Base-by-base conservation (phyloP, 1,140 invertebrate genomes). In the Drosophila pandora region DNA sequence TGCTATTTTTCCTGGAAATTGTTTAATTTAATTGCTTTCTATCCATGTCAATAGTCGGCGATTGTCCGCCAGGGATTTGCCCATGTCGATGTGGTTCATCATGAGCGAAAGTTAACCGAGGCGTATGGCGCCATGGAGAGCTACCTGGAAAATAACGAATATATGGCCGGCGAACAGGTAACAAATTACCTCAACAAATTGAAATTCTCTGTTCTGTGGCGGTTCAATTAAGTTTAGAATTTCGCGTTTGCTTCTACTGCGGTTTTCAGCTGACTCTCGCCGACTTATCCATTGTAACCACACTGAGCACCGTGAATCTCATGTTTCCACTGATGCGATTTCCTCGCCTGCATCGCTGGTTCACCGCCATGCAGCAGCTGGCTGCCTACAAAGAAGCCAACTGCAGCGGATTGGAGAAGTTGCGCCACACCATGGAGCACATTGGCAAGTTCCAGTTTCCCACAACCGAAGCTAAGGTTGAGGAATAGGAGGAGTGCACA, bases 261-360 rank as follows among this genome's bases (percentile, higher is more conserved):
- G 37, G 56, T 58, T 68, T 74, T 65, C 28, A 91, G 90, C 64
- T 91, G 56, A 90, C 90, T 53, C 81, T 91, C 34, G 90, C 90
- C 50, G 90, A 91, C 76, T 39, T 91, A 50, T 91, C 89, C 49
- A 80, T 90, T 55, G 78, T 90, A 58, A 90, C 88, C 85, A 91
- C 90, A 90, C 13, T 90, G 65, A 91, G 90, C 53, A 91, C 90
- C 13, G 90, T 91, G 57, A 74, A 90, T 84, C 87, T 91, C 76
- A 89, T 91, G 78, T 91, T 91, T 91, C 87, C 83, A 22, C 73
- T 91, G 47, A 41, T 57, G 12, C 71, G 80, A 13, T 91, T 87
- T 82, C 90, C 90, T 41, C 75, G 54, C 17, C 48, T 91, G 48
- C 65, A 64, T 21, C 57, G 55, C 39, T 91, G 90, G 90, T 82